Base-by-base conservation (phyloP, 2,113 vertebrate species). In the Gobiocypris rarus region DNA sequence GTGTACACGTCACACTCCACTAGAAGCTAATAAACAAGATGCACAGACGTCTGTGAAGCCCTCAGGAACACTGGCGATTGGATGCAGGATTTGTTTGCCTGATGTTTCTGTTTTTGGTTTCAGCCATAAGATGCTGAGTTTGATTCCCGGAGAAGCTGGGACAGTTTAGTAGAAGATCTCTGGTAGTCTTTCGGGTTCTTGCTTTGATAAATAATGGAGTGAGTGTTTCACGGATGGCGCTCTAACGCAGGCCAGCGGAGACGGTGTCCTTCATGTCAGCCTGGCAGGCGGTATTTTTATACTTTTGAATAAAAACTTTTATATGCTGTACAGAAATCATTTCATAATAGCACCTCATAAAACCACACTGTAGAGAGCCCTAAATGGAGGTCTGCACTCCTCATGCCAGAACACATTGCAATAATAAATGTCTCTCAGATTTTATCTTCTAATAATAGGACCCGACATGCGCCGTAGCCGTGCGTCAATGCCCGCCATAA, bases 341-440 rank as follows among this genome's bases (percentile, higher is more conserved):
- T 89, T 87, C 76, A 88, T 87, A 85, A 89, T 87, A 82, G 77
- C 86, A 85, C 84, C 88, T 87, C 84, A 85, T 86, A 89, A 90
- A 89, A 83, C 38, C 59, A 28, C 70, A 73, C 73, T 85, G 70
- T 81, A 61, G 84, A 77, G 75, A 75, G 82, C 80, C 83, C 70
- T 80, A 85, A 82, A 84, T 84, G 76, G 58, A 70, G 65, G 79
- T 70, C 82, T 84, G 76, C 71, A 31, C 43, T 83, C 82, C 75
- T 83, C 56, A 38, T 85, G 76, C 86, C 84, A 87, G 77, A 84
- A 85, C 83, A 85, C 78, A 88, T 82, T 86, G 86, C 84, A 83
- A 84, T 86, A 86, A 80, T 88, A 88, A 87, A 90, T 83, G 84
- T 87, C 88, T 77, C 54, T 89, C 76, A 82, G 83, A 89, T 87